These are phyloP conservation scores for Emmelina monodactyla DNA, from an alignment of 2,888 invertebrate genomes.

Conservation along the genomic window DNA sequence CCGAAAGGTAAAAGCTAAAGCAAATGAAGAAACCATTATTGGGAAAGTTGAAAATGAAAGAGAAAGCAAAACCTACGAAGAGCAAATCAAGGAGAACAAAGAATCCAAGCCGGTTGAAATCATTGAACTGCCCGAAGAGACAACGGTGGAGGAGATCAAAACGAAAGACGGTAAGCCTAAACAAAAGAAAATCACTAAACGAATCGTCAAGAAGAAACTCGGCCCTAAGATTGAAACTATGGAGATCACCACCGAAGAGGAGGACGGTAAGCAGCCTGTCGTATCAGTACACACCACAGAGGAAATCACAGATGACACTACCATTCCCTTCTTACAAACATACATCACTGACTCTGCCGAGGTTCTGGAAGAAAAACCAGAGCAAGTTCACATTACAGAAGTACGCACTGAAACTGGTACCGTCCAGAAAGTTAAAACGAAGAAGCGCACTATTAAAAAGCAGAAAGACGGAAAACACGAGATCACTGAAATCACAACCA, in stretches of 20 bases:
- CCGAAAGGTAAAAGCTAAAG: neutral
- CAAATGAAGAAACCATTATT: neutral
- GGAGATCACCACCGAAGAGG: slow-evolving; percentile 17
- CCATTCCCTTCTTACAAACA: slow-evolving; percentile 13
- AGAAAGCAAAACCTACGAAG: neutral
- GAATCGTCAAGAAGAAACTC: slow-evolving; percentile 16
- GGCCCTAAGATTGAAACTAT: slow-evolving; percentile 26
- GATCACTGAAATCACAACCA: slow-evolving; percentile 17
- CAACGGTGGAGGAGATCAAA: slow-evolving; percentile 19
- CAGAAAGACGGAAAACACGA: slow-evolving; percentile 12
- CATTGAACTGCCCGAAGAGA: slow-evolving; percentile 29
- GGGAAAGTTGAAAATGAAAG: neutral
- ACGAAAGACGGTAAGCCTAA: slow-evolving; percentile 25
- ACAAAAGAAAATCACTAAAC: slow-evolving; percentile 17
- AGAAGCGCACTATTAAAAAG: slow-evolving; percentile 24
- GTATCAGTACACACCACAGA: slow-evolving; percentile 21
- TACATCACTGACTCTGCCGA: slow-evolving; percentile 18
- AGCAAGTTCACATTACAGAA: slow-evolving; percentile 20
- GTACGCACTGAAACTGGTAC: slow-evolving; percentile 19
- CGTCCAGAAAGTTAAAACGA: slow-evolving; percentile 18
- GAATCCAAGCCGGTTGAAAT: slow-evolving; percentile 17
- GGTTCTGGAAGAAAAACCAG: slow-evolving; percentile 21
- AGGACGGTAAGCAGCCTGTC: slow-evolving; percentile 18
- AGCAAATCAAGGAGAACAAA: neutral
- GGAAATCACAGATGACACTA: slow-evolving; percentile 21